Conservation (phyloP, 2,888 invertebrate genomes). For the Antheraea yamamai region DNA sequence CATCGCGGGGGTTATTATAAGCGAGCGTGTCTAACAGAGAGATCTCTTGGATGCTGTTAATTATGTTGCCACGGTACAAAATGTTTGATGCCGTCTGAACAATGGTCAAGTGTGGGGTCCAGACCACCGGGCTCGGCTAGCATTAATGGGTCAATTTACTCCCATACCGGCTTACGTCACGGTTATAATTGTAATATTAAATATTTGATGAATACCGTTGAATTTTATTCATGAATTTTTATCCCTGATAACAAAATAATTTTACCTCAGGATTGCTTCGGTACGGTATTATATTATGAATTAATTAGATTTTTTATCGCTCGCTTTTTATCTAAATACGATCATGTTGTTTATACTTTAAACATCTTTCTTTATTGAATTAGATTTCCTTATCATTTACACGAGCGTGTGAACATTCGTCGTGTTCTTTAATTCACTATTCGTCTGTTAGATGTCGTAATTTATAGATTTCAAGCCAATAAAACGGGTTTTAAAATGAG, state of each 20-base stretch:
- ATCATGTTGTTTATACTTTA: background rate
- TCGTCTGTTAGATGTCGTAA: background rate
- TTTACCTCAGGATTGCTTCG: background rate
- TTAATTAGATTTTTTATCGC: background rate
- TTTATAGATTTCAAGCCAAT: background rate
- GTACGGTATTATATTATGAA: constrained; percentile 13
- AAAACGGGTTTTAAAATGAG: too few species aligned
- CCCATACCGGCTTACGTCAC: constrained; percentile 51
- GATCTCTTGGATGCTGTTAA: constrained; percentile 80
- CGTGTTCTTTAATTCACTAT: background rate
- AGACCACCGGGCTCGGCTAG: constrained; percentile 66
- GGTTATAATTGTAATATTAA: constrained; percentile 45
- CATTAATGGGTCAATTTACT: constrained; percentile 55
- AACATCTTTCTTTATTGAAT: background rate
- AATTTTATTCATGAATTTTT: constrained; percentile 4
- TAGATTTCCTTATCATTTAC: background rate
- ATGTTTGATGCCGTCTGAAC: constrained; percentile 66
- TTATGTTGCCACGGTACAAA: constrained; percentile 78
- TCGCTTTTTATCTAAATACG: background rate
- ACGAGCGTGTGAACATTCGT: too few species aligned
- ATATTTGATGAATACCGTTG: constrained; percentile 42
- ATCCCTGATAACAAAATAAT: background rate
- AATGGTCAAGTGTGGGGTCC: constrained; percentile 73
- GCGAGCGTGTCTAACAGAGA: constrained; percentile 80
- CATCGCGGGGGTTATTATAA: constrained; percentile 79